Percentiles rank a stretch among this genome's conserved stretches.
Evolutionary conservation across 2,113 vertebrate species (phyloP).

Genomic region (Sakesphorus luctuosus): DNA sequence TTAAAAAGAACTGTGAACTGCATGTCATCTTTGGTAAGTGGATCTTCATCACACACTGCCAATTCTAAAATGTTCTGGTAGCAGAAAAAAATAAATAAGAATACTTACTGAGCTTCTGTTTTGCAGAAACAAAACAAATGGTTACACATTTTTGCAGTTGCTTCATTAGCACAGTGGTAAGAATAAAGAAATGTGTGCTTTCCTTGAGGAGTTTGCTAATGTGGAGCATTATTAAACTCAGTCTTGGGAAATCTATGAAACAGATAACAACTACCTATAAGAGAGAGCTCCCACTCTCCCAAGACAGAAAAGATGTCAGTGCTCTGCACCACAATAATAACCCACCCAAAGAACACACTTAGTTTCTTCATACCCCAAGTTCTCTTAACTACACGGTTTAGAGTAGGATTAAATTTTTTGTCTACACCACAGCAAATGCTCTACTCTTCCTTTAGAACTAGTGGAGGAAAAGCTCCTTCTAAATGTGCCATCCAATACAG

Average conservation of each 20-base stretch:
- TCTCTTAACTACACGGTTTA: neutral
- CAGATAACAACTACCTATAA: neutral
- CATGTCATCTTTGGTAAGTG: conserved; percentile 67
- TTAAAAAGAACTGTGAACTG: conserved; percentile 80
- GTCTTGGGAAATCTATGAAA: neutral
- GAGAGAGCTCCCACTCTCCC: neutral
- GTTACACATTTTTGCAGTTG: neutral
- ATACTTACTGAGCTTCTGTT: neutral
- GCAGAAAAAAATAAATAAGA: conserved; percentile 1
- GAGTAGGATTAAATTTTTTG: neutral
- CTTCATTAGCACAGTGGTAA: neutral
- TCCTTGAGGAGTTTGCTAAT: neutral
- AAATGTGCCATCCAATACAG: neutral
- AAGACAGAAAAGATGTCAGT: neutral
- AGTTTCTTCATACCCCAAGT: neutral
- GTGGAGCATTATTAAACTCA: neutral
- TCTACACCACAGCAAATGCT: neutral
- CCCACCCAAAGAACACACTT: neutral
- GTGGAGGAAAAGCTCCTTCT: neutral
- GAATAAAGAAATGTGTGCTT: neutral
- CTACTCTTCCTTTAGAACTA: neutral
- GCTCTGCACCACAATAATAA: neutral
- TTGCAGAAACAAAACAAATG: neutral
- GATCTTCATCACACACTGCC: conserved; percentile 76
- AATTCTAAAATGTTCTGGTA: conserved; percentile 77